Evolutionary conservation across 2,113 vertebrate species (phyloP).

Genomic region (Apeltes quadracus): DNA sequence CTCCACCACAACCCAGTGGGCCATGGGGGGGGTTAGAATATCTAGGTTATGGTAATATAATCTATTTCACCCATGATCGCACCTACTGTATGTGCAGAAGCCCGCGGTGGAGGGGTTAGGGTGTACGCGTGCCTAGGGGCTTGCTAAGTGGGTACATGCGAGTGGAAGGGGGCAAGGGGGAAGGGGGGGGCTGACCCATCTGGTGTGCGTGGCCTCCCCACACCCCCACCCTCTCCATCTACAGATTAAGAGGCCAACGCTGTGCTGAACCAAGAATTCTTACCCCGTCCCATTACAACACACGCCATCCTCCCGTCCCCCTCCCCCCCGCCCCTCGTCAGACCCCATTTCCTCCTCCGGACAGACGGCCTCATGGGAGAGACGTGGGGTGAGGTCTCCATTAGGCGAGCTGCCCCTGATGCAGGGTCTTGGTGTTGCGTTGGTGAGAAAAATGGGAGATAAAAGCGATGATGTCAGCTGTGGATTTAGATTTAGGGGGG

Average conservation of each 20-base stretch:
- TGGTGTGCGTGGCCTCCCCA: conserved; percentile 33
- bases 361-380: conserved; percentile 62
- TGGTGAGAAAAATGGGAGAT: conserved; percentile 36
- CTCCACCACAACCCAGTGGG: conserved; percentile 42
- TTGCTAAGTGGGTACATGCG: conserved; percentile 54
- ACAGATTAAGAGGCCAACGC: conserved; percentile 61
- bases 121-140: conserved; percentile 37
- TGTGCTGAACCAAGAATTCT: conserved; percentile 67
- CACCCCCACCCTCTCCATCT: conserved; percentile 44
- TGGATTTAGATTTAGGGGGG: conserved; percentile 12
- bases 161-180: no score
- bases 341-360: conserved; percentile 51
- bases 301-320: conserved; percentile 3
- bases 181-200: conserved; percentile 53
- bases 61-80: conserved; percentile 65
- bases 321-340: conserved; percentile 9
- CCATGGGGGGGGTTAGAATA: conserved; percentile 56
- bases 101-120: conserved; percentile 41
- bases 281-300: conserved; percentile 16
- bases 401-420: conserved; percentile 54
- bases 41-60: conserved; percentile 74
- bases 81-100: conserved; percentile 53
- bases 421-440: conserved; percentile 34
- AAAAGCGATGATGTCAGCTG: conserved; percentile 52
- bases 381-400: conserved; percentile 72